Percentiles rank a stretch among this genome's conserved stretches.
Conservation (phyloP, 2,113 vertebrate species). For the Hydrochoerus hydrochaeris region DNA sequence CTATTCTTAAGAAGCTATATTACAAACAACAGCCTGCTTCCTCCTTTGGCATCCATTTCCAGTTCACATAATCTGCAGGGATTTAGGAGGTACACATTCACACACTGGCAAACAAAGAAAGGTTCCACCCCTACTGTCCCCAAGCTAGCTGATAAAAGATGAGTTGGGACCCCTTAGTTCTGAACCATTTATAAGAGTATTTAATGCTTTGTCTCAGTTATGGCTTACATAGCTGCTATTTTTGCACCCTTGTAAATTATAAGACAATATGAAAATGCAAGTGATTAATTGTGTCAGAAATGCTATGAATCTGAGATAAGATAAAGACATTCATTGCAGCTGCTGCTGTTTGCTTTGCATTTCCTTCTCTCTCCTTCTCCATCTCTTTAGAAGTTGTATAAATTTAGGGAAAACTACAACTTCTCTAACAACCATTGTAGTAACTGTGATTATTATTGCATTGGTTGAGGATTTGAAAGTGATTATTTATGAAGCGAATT, state of each 20-base stretch:
- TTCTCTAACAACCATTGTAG: not conserved
- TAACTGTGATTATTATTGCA: not conserved
- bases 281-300: constrained; percentile 9
- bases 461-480: not conserved
- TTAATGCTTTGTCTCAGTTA: not conserved
- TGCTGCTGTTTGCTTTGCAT: not conserved
- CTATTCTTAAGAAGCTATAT: not conserved
- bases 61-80: not conserved
- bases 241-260: not conserved
- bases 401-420: not conserved
- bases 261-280: not conserved
- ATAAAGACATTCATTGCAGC: not conserved
- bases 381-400: not conserved
- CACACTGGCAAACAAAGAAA: not conserved
- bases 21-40: not conserved
- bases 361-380: not conserved
- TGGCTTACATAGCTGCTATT: not conserved
- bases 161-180: not conserved
- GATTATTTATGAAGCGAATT: not conserved
- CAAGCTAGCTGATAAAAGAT: not conserved
- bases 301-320: not conserved
- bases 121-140: not conserved
- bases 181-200: not conserved
- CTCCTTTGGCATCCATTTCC: not conserved
- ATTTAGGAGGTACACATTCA: not conserved